These are phyloP conservation scores for Oeneis ivallda DNA, from an alignment of 2,888 invertebrate genomes.

Conservation along the genomic window DNA sequence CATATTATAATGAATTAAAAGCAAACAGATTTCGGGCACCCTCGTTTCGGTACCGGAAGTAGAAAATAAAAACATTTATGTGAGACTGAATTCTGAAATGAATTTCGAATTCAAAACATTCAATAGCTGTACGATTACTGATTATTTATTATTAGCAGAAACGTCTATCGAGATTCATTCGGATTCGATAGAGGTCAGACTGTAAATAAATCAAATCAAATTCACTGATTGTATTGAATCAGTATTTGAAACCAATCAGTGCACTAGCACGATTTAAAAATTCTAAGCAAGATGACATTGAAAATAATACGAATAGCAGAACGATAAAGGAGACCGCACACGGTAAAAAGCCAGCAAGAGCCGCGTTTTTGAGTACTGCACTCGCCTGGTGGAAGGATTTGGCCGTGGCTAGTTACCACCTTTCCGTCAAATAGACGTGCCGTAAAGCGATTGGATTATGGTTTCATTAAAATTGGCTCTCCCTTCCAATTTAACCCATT, in stretches of 20 bases:
- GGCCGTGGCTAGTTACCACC: background rate
- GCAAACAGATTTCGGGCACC: constrained; percentile 2
- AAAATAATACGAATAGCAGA: background rate
- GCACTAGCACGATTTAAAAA: constrained; percentile 16
- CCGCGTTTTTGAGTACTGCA: background rate
- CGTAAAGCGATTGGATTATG: too few relatives aligned
- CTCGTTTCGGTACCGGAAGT: constrained; percentile 33
- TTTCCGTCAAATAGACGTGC: too few relatives aligned
- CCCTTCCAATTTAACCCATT: too few relatives aligned
- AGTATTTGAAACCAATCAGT: constrained; percentile 12
- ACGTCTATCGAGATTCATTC: constrained; percentile 30
- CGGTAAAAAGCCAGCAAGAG: background rate
- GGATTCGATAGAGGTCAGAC: constrained; percentile 39
- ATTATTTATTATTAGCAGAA: constrained; percentile 40
- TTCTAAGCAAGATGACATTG: constrained; percentile 13
- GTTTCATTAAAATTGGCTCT: background rate
- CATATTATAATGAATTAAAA: background rate
- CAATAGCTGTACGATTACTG: constrained; percentile 33
- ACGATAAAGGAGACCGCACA: background rate
- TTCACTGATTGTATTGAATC: constrained; percentile 3
- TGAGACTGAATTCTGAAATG: constrained; percentile 33
- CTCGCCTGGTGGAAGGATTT: too few relatives aligned
- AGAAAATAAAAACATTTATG: constrained; percentile 37
- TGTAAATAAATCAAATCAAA: constrained; percentile 24
- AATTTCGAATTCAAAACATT: constrained; percentile 28